Conservation (phyloP, 2,888 invertebrate genomes). For the Aromia moschata region DNA sequence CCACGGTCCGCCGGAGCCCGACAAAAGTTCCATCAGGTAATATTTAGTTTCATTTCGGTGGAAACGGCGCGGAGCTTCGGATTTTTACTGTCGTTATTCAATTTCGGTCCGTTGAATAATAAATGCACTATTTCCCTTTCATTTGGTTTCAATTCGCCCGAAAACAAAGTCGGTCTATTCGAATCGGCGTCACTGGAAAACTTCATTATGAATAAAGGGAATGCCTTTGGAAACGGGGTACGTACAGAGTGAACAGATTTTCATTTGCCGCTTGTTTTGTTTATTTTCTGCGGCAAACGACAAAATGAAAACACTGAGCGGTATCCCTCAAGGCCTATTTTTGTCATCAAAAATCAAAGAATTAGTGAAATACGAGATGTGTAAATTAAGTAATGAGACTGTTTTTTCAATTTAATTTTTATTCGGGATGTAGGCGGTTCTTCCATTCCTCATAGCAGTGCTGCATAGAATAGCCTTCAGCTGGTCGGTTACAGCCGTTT, state of each 20-base stretch:
- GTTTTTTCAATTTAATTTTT: too few relatives aligned
- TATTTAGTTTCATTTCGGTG: constrained; percentile 38
- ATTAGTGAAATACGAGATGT: too few relatives aligned
- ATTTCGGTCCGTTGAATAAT: constrained; percentile 41
- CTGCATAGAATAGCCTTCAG: too few relatives aligned
- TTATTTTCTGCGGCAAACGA: too few relatives aligned
- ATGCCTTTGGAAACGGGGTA: neutral
- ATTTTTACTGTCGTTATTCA: constrained; percentile 42
- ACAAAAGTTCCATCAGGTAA: constrained; percentile 34
- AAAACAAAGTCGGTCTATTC: constrained; percentile 35
- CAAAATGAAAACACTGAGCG: too few relatives aligned
- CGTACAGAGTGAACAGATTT: neutral
- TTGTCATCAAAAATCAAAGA: too few relatives aligned
- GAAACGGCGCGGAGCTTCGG: constrained; percentile 35
- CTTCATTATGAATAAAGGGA: constrained; percentile 21
- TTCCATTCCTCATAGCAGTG: too few relatives aligned
- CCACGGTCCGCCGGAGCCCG: constrained; percentile 22
- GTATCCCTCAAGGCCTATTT: too few relatives aligned
- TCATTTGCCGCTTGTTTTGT: too few relatives aligned
- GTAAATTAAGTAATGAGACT: too few relatives aligned
- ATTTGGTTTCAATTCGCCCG: constrained; percentile 40
- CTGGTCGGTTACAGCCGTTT: too few relatives aligned
- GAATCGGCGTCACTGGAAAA: constrained; percentile 25
- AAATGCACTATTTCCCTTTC: constrained; percentile 40
- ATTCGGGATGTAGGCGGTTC: too few relatives aligned